Conservation (phyloP, 2,888 invertebrate species). For the Polymixis flavicincta region DNA sequence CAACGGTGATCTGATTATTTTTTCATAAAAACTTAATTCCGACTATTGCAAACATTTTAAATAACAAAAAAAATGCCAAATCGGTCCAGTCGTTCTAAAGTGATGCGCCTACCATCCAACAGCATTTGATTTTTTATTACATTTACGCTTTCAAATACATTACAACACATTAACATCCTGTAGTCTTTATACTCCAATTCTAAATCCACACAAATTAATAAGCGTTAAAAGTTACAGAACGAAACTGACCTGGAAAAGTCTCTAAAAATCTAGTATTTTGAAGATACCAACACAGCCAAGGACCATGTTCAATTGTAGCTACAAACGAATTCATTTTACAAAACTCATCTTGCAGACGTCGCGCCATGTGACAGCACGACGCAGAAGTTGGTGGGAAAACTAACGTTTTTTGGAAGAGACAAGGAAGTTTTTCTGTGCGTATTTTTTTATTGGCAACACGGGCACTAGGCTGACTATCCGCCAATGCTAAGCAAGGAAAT, state of each 20-base stretch:
- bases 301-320: conserved; percentile 80
- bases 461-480: too few species aligned
- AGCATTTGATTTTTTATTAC: too few species aligned
- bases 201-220: conserved; percentile 21
- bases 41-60: too few species aligned
- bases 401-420: conserved; percentile 73
- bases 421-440: conserved; percentile 5
- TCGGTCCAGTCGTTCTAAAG: too few species aligned
- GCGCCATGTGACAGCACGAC: conserved; percentile 78
- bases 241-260: conserved; percentile 26
- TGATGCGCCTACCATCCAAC: too few species aligned
- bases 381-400: conserved; percentile 68
- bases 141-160: neutral
- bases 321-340: conserved; percentile 89
- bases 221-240: neutral
- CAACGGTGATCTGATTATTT: neutral
- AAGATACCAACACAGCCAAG: conserved; percentile 59
- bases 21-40: too few species aligned
- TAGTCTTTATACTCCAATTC: neutral
- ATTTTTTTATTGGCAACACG: neutral
- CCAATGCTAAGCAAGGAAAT: neutral
- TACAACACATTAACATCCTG: neutral
- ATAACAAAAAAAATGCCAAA: too few species aligned
- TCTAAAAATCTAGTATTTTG: conserved; percentile 46
- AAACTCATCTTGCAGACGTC: conserved; percentile 88